Evolutionary conservation across 2,113 vertebrate species (phyloP).

Genomic region (Australoheros scitulus): DNA sequence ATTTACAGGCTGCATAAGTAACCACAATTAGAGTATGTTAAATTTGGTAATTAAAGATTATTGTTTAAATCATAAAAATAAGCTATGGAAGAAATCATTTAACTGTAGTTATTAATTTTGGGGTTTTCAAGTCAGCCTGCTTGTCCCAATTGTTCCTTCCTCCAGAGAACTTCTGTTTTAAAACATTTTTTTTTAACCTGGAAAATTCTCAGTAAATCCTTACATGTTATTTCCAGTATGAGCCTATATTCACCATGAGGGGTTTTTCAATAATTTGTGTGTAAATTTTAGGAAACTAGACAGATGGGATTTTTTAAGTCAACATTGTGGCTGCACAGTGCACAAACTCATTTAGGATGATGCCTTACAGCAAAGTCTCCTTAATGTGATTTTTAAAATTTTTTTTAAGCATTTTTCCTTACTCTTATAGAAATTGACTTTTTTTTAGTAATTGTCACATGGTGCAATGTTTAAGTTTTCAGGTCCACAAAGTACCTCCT

Average conservation of each 20-base stretch:
- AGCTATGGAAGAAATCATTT: not conserved
- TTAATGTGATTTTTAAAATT: not conserved
- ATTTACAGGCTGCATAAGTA: not conserved
- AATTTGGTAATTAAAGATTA: not conserved
- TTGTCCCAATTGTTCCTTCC: not conserved
- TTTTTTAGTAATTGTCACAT: not conserved
- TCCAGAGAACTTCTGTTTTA: not conserved
- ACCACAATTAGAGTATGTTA: not conserved
- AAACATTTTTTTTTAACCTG: not conserved
- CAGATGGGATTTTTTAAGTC: not conserved
- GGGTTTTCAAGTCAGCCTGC: not conserved
- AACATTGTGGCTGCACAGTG: not conserved
- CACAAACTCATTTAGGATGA: not conserved
- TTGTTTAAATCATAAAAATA: not conserved
- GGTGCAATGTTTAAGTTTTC: not conserved
- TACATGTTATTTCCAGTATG: not conserved
- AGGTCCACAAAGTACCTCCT: not conserved
- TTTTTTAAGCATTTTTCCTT: not conserved
- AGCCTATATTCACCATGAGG: not conserved
- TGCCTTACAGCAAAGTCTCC: constrained; percentile 26
- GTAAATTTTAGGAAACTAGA: not conserved
- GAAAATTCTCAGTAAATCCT: not conserved
- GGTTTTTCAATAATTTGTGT: not conserved
- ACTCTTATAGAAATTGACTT: not conserved
- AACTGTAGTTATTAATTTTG: not conserved